These are phyloP conservation scores for Pampusana beccarii DNA, from an alignment of 2,113 vertebrate genomes.

Conservation along the genomic window DNA sequence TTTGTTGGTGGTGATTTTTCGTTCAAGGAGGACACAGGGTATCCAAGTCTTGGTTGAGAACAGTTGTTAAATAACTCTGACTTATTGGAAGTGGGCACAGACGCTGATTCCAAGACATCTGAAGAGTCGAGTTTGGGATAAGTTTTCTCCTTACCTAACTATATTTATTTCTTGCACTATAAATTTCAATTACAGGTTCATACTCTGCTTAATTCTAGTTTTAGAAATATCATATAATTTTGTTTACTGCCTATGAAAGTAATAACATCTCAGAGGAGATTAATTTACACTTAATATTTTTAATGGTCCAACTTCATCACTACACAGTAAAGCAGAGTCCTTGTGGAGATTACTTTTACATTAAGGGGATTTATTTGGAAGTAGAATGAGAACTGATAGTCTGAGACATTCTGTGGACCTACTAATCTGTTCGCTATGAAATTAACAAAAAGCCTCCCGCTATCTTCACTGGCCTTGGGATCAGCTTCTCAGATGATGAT, in stretches of 20 bases:
- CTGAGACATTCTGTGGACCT: not conserved
- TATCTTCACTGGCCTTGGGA: not conserved
- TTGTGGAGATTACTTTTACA: not conserved
- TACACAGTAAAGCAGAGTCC: not conserved
- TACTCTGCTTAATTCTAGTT: not conserved
- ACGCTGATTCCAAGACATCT: not conserved
- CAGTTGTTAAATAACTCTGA: not conserved
- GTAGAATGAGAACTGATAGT: not conserved
- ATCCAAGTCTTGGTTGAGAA: not conserved
- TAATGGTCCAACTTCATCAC: not conserved
- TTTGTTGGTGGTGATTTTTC: not conserved
- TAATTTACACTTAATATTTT: not conserved
- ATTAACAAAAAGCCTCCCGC: not conserved
- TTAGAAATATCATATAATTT: not conserved
- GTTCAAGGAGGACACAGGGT: not conserved
- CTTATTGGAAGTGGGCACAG: not conserved
- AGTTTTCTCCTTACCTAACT: not conserved
- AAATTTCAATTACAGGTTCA: not conserved
- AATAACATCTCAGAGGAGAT: not conserved
- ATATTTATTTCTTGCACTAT: not conserved
- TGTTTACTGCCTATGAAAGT: not conserved
- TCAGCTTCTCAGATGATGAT: not conserved
- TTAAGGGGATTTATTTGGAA: not conserved
- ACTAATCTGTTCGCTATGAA: not conserved
- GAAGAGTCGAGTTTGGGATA: not conserved